These are phyloP conservation scores for Patella caerulea DNA, from an alignment of 2,888 invertebrate species.

Conservation along the genomic window DNA sequence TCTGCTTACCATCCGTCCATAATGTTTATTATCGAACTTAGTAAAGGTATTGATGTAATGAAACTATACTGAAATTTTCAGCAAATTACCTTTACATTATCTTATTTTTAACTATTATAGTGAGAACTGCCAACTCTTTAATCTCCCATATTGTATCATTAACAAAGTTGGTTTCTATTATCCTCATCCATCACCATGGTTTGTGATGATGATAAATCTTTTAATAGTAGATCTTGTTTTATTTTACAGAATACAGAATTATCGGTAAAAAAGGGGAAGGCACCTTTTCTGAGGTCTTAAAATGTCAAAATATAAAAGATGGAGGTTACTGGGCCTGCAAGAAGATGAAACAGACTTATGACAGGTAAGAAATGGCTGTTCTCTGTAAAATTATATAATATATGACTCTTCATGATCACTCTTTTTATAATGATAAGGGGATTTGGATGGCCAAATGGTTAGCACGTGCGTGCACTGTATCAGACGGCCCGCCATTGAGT, in stretches of 20 bases:
- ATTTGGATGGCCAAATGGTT: too few species aligned
- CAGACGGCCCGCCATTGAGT: too few species aligned
- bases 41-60: neutral
- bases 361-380: conserved; percentile 72
- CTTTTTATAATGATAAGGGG: too few species aligned
- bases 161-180: too few species aligned
- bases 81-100: too few species aligned
- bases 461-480: too few species aligned
- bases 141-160: too few species aligned
- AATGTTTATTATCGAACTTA: neutral
- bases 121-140: too few species aligned
- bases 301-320: conserved; percentile 77
- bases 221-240: conserved; percentile 9
- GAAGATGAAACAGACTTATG: conserved; percentile 77
- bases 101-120: too few species aligned
- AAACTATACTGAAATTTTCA: too few species aligned
- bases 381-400: too few species aligned
- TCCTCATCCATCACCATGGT: neutral
- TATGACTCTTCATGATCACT: too few species aligned
- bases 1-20: neutral
- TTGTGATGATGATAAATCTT: neutral
- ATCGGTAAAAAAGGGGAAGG: conserved; percentile 80
- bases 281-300: conserved; percentile 80
- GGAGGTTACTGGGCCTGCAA: conserved; percentile 78
- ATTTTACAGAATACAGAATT: conserved; percentile 76